phyloP scores from a whole-genome alignment of 2,888 invertebrate species.

The Elmis aenea region DNA sequence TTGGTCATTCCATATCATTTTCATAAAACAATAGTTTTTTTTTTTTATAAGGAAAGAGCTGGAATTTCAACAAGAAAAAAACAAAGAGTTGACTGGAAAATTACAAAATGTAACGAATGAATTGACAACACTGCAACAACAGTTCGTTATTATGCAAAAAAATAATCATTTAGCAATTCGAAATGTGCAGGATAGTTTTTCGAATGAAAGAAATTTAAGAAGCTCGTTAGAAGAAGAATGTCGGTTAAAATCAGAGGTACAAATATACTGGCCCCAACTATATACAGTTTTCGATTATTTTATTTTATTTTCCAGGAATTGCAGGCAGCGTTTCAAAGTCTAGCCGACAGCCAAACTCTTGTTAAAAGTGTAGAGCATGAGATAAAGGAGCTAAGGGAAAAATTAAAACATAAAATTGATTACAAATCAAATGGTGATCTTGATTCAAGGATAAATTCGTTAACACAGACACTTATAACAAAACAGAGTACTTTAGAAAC shows the following conservation, averaged over 20 bases:
- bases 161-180: conserved; percentile 40
- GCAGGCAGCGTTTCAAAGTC: conserved; percentile 47
- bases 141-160: conserved; percentile 43
- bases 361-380: conserved; percentile 43
- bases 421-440: conserved; percentile 51
- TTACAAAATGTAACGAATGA: conserved; percentile 49
- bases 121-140: conserved; percentile 40
- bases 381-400: conserved; percentile 41
- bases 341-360: conserved; percentile 42
- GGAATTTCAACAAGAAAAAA: conserved; percentile 46
- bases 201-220: conserved; percentile 45
- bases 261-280: neutral
- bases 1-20: conserved; percentile 4
- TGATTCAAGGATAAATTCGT: conserved; percentile 50
- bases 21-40: conserved; percentile 4
- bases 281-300: conserved; percentile 2
- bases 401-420: conserved; percentile 40
- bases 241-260: conserved; percentile 33
- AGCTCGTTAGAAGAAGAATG: conserved; percentile 48
- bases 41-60: conserved; percentile 38
- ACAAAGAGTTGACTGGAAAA: conserved; percentile 47
- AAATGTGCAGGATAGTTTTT: conserved; percentile 41
- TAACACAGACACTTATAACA: conserved; percentile 79
- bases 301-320: conserved; percentile 37
- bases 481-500: conserved; percentile 83